These are phyloP conservation scores for Athalia cordata DNA, from an alignment of 2,888 invertebrate genomes.

Conservation along the genomic window DNA sequence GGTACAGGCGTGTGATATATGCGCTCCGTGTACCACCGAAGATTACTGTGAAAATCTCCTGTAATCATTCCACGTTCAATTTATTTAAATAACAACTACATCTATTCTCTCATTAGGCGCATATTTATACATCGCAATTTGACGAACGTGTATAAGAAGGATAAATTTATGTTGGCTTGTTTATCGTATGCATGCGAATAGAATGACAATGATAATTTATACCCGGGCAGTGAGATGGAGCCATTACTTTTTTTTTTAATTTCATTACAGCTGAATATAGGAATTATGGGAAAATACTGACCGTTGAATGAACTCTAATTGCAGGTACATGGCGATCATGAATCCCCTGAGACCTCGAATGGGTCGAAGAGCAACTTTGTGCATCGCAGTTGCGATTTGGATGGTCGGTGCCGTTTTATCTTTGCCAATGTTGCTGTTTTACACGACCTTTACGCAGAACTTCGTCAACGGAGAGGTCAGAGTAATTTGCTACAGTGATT, in stretches of 20 bases:
- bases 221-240: too few relatives aligned
- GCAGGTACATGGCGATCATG: constrained; percentile 96
- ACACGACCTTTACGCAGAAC: constrained; percentile 81
- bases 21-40: neutral
- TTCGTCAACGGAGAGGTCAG: constrained; percentile 77
- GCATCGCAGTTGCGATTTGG: constrained; percentile 91
- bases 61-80: neutral
- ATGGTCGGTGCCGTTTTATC: constrained; percentile 85
- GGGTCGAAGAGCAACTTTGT: constrained; percentile 88
- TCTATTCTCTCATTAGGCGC: constrained; percentile 7
- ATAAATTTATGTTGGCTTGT: constrained; percentile 2
- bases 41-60: neutral
- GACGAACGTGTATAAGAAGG: neutral
- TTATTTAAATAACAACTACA: neutral
- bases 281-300: too few relatives aligned
- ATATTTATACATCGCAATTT: neutral
- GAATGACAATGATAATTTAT: neutral
- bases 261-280: too few relatives aligned
- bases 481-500: constrained; percentile 88
- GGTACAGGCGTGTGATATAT: neutral
- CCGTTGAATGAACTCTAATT: constrained; percentile 57
- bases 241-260: too few relatives aligned
- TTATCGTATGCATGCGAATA: neutral
- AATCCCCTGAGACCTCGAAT: constrained; percentile 92
- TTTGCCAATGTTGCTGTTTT: constrained; percentile 90